Conservation (phyloP, 2,113 vertebrate genomes). For the Pithys albifrons region DNA sequence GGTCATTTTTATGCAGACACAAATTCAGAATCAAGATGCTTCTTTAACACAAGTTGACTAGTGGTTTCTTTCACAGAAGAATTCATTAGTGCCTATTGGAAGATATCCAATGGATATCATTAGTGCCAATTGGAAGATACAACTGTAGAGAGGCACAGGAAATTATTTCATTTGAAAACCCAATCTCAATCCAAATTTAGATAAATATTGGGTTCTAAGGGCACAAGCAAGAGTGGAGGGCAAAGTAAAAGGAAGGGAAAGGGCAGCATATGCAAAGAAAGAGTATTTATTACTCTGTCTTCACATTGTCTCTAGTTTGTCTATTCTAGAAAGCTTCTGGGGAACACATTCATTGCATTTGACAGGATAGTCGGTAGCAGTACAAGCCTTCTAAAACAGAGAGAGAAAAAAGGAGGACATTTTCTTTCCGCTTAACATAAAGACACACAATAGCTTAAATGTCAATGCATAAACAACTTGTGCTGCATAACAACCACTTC, state of each 20-base stretch:
- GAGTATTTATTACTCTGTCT: neutral
- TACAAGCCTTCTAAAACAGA: neutral
- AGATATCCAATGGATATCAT: neutral
- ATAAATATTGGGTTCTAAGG: neutral
- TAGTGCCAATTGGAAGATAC: neutral
- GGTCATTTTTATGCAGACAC: neutral
- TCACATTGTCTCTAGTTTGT: neutral
- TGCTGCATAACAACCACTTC: neutral
- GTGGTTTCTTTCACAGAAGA: neutral
- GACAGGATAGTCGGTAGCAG: neutral
- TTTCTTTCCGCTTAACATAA: neutral
- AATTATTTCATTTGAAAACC: neutral
- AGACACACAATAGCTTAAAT: neutral
- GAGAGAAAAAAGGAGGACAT: neutral
- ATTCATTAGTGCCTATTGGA: neutral
- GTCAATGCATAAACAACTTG: neutral
- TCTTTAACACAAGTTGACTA: neutral
- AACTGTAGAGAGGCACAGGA: neutral
- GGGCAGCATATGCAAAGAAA: neutral
- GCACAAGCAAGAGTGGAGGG: rapidly evolving
- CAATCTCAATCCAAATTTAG: neutral
- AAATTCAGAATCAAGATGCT: neutral
- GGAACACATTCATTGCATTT: neutral
- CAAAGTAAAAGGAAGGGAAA: neutral
- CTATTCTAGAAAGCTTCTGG: neutral